Base-by-base conservation (phyloP, 2,797 vertebrate genomes). In the Philypnodon macrostomus region DNA sequence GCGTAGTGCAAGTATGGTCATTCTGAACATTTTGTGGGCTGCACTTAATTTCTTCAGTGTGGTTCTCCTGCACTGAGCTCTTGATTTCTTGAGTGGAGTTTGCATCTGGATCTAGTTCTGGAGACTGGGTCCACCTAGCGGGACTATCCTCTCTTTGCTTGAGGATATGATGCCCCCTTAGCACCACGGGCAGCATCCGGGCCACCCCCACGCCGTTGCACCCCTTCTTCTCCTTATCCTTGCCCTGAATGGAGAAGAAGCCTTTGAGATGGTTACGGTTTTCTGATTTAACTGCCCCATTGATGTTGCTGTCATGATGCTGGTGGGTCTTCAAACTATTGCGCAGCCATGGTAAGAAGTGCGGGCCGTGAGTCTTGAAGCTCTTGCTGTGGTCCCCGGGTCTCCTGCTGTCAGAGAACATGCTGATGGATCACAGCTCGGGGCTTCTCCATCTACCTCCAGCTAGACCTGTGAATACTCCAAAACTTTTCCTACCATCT, bases 341-440 rank as follows among this genome's bases (percentile, higher is more conserved):
- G 51, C 81, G 81, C 41, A 88, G 82, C 84, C 88, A 87, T 9
- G 82, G 85, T 63, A 75, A 76, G 78, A 81, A 85, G 67, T 76
- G 70, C 45, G 79, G 73, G 47, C 63, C 9, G 15, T 76, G 70
- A 8, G 75, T 66, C 75, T 84, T 85, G 69, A 86, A 79, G 67
- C 65, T 58, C 45, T 68, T 80, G n/a, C n/a, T n/a, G 31, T 79
- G 80, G 62, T 83, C 81, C 66, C 72, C 69, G 4, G 79, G 63
- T 17, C 52, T 56, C 63, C 77, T 78, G 61, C 81, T 82, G 77
- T 88, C 84, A 42, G 87, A 84, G 71, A 89, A 86, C 89, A 88
- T 89, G 58, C 68, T 76, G 80, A 76, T 63, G 58, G 70, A 75
- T 16, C 52, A 53, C 55, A 71, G 70, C 70, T 71, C 83, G 73